Base-by-base conservation (phyloP, 1,140 invertebrate genomes). In the Diachasma alloeum region DNA sequence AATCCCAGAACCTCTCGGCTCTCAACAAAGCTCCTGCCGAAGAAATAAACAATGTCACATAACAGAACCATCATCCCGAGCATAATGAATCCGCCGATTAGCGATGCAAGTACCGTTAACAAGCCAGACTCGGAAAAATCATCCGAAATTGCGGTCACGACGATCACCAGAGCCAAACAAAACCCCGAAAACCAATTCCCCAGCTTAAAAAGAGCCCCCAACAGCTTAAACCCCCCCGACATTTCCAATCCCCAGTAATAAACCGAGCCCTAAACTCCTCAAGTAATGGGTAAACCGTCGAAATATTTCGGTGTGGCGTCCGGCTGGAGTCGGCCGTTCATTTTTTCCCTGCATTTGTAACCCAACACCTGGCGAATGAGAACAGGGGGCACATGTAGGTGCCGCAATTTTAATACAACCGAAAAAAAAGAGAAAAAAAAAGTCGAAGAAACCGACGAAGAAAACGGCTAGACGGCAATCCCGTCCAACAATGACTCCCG, bases 341-440 rank as follows among this genome's bases (percentile, higher is more conserved):
- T 15, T 63, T 63, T 63, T 63, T 26, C 59, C 15, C 9, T 10
- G 24, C 11, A 63, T 4, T 63, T 26, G 59, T 63, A 68, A 66
- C 59, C 26, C 59, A 66, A 68, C 66, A 68, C 66, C 66, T 68
- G 66, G 66, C 36, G 48, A 53, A 53, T 53, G 15, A 19, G 17
- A n/a, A n/a, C n/a, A 63, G 8, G 59, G 19, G 24, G 59, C 48
- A 53, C 48, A 53, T 53, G 48, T 53, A 63, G 59, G 19, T 63
- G 59, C 59, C 4, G 13, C 59, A 26, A 63, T 63, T 56, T 26
- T 63, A 63, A 63, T 26, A 63, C 22, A 63, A 11, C 10, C n/a
- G 48, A 53, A 26, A 63, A 26, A 0, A 4, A 31, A 31, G 26
- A 24, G 11, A 63, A 63, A 63, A 15, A 26, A 31, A 24, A 63